phyloP scores from a whole-genome alignment of 2,888 invertebrate genomes.

The Bruchidius siliquastri region DNA sequence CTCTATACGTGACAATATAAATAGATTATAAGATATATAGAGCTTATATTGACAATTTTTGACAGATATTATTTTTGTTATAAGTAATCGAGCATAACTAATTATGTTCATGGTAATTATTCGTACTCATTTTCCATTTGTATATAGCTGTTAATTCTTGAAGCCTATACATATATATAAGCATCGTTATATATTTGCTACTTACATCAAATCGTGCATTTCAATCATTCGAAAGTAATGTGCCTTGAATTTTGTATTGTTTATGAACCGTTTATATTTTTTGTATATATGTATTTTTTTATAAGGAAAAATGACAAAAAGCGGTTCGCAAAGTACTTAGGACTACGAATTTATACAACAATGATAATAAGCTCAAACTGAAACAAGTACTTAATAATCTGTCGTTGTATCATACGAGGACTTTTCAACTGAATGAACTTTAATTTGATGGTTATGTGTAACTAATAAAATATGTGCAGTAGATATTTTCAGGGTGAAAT shows the following conservation, averaged over 20 bases:
- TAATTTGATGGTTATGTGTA: no score
- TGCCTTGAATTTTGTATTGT: background rate
- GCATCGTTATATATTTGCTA: background rate
- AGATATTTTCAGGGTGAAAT: no score
- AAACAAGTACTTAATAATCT: background rate
- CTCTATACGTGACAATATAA: background rate
- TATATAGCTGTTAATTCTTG: background rate
- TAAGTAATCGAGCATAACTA: background rate
- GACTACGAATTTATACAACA: background rate
- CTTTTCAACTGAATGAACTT: background rate
- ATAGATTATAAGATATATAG: background rate
- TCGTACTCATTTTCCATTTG: background rate
- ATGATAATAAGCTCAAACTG: background rate
- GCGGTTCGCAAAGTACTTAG: background rate
- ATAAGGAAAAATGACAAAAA: background rate
- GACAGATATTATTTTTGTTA: background rate
- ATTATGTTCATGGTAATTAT: background rate
- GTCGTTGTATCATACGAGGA: background rate
- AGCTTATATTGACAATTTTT: background rate
- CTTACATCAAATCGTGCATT: background rate
- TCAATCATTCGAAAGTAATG: background rate
- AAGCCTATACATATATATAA: background rate
- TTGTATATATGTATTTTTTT: background rate
- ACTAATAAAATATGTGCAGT: no score
- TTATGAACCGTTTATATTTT: background rate